These are phyloP conservation scores for Aporophyla nigra DNA, from an alignment of 2,888 invertebrate genomes.

Conservation along the genomic window DNA sequence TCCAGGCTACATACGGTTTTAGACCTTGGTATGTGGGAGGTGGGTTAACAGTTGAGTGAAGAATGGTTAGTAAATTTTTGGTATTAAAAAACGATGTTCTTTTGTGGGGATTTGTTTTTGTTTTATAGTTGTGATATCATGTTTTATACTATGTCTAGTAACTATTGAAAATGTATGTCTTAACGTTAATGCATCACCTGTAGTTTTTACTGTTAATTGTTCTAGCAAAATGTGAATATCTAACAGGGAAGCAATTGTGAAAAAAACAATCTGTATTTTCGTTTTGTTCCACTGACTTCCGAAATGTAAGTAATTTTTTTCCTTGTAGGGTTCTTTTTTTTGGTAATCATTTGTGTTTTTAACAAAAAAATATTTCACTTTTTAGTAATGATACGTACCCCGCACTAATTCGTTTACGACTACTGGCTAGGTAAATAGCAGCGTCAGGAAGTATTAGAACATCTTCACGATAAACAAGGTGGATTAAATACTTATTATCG, in stretches of 20 bases:
- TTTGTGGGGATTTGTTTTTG: conserved; percentile 3
- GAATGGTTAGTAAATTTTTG: background rate
- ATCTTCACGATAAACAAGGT: too few relatives aligned
- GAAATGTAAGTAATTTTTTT: too few relatives aligned
- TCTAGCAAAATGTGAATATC: background rate
- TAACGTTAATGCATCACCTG: background rate
- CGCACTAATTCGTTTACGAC: too few relatives aligned
- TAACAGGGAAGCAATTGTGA: background rate
- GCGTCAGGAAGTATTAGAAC: too few relatives aligned
- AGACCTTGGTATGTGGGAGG: background rate
- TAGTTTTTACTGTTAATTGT: background rate
- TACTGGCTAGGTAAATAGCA: too few relatives aligned
- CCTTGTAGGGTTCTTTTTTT: too few relatives aligned
- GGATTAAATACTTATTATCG: too few relatives aligned
- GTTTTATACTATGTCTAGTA: conserved; percentile 3
- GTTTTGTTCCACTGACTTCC: too few relatives aligned
- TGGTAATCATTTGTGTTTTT: too few relatives aligned
- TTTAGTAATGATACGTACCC: too few relatives aligned
- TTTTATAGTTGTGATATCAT: conserved; percentile 3
- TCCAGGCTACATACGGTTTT: conserved; percentile 19
- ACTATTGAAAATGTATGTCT: background rate
- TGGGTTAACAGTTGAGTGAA: conserved; percentile 3
- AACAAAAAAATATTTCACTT: too few relatives aligned
- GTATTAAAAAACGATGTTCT: conserved; percentile 20
- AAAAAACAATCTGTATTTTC: too few relatives aligned